A percentile compares a stretch with the other conserved stretches of the same genome.
phyloP scores from a whole-genome alignment of 2,888 invertebrate genomes.

The Rhogogaster chlorosoma region DNA sequence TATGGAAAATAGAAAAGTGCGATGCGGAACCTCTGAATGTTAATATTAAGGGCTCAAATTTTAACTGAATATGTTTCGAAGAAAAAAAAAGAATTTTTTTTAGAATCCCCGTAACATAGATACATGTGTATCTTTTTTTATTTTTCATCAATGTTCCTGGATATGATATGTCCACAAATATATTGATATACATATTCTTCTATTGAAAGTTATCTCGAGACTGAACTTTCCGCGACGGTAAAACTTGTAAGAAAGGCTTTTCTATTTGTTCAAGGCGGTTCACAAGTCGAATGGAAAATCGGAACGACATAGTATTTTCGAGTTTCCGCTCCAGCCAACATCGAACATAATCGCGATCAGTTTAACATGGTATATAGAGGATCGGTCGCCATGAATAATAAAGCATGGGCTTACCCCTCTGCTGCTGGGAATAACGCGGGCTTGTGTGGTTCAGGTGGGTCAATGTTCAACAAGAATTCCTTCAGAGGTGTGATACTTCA shows the following conservation, averaged over 20 bases:
- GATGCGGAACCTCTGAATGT: too few species aligned
- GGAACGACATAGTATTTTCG: not conserved
- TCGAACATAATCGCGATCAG: not conserved
- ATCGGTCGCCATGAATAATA: conserved; percentile 17
- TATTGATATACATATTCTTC: not conserved
- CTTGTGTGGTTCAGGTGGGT: not conserved
- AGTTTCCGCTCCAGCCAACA: not conserved
- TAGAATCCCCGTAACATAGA: too few species aligned
- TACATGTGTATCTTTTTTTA: too few species aligned
- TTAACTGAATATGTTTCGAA: too few species aligned
- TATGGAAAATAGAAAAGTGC: too few species aligned
- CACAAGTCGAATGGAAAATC: not conserved
- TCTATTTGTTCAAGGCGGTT: not conserved
- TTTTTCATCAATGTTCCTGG: too few species aligned
- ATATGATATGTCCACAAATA: not conserved
- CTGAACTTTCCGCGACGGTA: not conserved
- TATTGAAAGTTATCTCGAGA: not conserved
- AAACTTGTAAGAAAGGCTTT: not conserved
- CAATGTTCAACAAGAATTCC: not conserved
- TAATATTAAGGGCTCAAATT: too few species aligned
- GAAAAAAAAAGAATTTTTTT: too few species aligned
- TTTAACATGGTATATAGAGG: not conserved
- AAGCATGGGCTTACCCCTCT: not conserved
- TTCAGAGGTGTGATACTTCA: not conserved
- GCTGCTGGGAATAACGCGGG: not conserved